Evolutionary conservation across 2,888 invertebrate genomes (phyloP).

Genomic region (Drosophila prolongata): DNA sequence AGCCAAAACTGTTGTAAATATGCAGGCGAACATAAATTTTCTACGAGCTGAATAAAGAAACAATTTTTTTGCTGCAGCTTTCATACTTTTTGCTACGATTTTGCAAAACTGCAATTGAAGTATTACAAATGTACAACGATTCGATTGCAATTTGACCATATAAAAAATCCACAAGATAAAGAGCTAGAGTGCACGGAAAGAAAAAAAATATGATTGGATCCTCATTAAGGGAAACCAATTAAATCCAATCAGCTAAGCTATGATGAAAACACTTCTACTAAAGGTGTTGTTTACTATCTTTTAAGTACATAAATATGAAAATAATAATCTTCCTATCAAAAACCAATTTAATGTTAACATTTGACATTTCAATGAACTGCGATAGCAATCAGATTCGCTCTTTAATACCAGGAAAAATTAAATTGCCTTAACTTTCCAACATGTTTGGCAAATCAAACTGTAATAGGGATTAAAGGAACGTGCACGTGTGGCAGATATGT

Average conservation of each 20-base stretch:
- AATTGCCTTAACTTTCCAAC: not conserved
- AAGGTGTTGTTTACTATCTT: no score
- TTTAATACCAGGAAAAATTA: not conserved
- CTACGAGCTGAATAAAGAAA: conserved; percentile 58
- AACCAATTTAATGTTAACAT: no score
- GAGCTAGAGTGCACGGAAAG: not conserved
- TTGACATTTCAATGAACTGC: no score
- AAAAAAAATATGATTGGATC: not conserved
- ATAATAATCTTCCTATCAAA: no score
- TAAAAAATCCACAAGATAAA: conserved; percentile 4
- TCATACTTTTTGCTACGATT: conserved; percentile 49
- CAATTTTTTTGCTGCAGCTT: conserved; percentile 58
- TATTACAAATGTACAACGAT: conserved; percentile 70
- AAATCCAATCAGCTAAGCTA: not conserved
- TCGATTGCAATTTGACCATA: conserved; percentile 49
- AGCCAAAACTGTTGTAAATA: conserved; percentile 50
- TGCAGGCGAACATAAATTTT: conserved; percentile 52
- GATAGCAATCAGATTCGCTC: no score
- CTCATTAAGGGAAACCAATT: not conserved
- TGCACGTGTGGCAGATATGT: conserved; percentile 26
- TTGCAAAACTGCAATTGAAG: conserved; percentile 58
- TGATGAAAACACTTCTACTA: not conserved
- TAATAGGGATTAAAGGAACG: conserved; percentile 1
- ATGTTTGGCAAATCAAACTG: not conserved
- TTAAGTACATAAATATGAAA: no score